Evolutionary conservation across 2,797 vertebrate species (phyloP).

Genomic region (Scyliorhinus canicula): DNA sequence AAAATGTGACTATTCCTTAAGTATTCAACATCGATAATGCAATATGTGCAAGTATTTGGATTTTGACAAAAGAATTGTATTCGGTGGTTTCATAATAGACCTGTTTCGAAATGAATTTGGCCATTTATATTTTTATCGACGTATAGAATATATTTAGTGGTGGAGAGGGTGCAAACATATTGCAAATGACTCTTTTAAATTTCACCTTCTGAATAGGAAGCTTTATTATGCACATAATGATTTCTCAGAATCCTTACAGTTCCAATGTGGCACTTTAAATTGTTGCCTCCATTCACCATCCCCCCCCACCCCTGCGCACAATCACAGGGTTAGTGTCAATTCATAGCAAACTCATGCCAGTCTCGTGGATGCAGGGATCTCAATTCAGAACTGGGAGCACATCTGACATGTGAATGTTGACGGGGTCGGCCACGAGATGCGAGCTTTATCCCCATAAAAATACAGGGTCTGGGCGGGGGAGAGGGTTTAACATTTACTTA

Average conservation of each 20-base stretch:
- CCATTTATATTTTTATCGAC: neutral
- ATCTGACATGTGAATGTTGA: neutral
- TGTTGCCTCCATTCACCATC: neutral
- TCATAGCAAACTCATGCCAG: neutral
- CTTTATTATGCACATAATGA: neutral
- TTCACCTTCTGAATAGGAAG: neutral
- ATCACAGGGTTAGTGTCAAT: neutral
- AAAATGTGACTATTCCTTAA: neutral
- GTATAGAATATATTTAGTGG: neutral
- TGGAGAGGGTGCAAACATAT: neutral
- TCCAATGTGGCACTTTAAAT: slow-evolving; percentile 8
- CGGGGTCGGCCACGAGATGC: neutral
- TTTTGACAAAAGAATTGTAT: neutral
- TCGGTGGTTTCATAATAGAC: neutral
- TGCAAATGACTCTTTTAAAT: neutral
- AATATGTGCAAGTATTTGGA: too few species aligned
- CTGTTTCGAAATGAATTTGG: neutral
- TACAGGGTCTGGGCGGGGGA: neutral
- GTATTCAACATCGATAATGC: neutral
- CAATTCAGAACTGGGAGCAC: neutral
- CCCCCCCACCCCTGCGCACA: too few species aligned
- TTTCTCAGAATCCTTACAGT: neutral
- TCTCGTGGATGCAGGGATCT: neutral
- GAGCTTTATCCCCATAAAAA: neutral
- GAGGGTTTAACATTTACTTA: too few species aligned